Conservation (phyloP, 2,113 vertebrate genomes). For the Gallinago media region DNA sequence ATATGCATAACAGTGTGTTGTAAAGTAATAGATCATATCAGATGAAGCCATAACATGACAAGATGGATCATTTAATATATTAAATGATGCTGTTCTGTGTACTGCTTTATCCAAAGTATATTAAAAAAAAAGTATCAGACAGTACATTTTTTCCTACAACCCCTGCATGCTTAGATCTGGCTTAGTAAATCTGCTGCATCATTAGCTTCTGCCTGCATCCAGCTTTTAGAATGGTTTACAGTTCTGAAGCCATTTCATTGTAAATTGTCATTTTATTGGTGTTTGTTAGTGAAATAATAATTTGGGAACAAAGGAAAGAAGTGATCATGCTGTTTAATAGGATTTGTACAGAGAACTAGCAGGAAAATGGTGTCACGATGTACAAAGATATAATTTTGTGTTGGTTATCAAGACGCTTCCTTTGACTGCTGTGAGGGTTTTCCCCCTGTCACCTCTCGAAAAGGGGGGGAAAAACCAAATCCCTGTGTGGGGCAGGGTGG, state of each 20-base stretch:
- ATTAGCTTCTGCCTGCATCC: slow-evolving; percentile 26
- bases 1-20: background rate
- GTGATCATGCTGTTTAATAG: background rate
- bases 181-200: slow-evolving; percentile 39
- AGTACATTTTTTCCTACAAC: background rate
- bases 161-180: background rate
- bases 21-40: slow-evolving; percentile 59
- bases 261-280: background rate
- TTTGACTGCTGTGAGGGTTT: background rate
- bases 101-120: slow-evolving; percentile 44
- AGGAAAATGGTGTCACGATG: fast-evolving
- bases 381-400: fast-evolving
- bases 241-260: slow-evolving; percentile 6
- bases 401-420: background rate
- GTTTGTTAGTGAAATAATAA: background rate
- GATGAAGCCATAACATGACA: slow-evolving; percentile 33
- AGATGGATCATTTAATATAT: slow-evolving; percentile 66
- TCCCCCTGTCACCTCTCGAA: background rate
- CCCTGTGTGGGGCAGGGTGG: fast-evolving
- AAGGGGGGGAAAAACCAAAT: background rate
- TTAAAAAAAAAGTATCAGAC: slow-evolving; percentile 6
- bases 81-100: slow-evolving; percentile 26
- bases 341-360: background rate
- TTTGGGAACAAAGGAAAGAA: background rate
- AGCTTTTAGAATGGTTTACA: background rate